Evolutionary conservation across 2,113 vertebrate genomes (phyloP).

Genomic region (Dasypus novemcinctus): DNA sequence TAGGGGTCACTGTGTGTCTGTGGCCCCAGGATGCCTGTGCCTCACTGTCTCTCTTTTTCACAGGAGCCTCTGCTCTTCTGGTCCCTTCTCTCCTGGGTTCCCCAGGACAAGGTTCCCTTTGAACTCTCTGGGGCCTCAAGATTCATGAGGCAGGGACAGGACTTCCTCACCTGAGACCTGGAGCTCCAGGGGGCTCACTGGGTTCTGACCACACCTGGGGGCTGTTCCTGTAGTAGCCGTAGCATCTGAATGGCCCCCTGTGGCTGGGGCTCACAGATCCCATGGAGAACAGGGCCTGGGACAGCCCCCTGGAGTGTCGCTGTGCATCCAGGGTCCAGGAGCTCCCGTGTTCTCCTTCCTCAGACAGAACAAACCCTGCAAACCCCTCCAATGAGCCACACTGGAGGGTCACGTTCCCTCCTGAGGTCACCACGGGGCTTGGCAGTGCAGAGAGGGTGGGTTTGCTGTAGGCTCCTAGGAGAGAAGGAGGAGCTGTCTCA

Average conservation of each 20-base stretch:
- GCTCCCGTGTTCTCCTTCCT: background rate
- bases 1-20: background rate
- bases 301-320: rapidly evolving
- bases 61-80: too few relatives aligned
- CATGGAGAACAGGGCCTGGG: background rate
- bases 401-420: background rate
- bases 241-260: background rate
- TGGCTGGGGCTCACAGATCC: background rate
- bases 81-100: background rate
- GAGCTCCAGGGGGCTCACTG: background rate
- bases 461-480: too few relatives aligned
- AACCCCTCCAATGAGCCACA: too few relatives aligned
- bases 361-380: too few relatives aligned
- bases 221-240: too few relatives aligned
- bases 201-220: background rate
- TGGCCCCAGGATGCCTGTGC: too few relatives aligned
- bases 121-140: too few relatives aligned
- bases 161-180: background rate
- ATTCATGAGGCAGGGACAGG: background rate
- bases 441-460: too few relatives aligned
- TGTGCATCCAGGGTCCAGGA: background rate
- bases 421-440: too few relatives aligned
- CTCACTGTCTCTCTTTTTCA: too few relatives aligned
- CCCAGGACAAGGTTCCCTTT: too few relatives aligned
- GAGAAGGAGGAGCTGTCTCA: too few relatives aligned